These are phyloP conservation scores for Pseudopodoces humilis DNA, from an alignment of 2,113 vertebrate species.

Conservation along the genomic window DNA sequence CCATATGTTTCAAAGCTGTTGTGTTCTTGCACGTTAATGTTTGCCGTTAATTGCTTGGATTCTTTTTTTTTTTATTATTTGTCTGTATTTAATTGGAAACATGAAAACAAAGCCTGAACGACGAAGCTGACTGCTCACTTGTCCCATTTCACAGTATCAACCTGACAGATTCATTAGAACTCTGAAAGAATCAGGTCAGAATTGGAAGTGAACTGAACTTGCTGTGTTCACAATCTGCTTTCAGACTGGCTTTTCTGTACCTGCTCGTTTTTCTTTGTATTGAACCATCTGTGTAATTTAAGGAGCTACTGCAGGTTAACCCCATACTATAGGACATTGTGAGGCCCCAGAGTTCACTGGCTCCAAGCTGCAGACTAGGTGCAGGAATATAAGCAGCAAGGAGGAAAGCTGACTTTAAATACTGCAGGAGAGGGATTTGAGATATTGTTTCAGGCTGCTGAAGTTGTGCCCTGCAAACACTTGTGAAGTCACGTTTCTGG, in stretches of 20 bases:
- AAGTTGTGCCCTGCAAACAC: background rate
- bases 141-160: background rate
- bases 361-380: background rate
- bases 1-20: slow-evolving; percentile 44
- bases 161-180: slow-evolving; percentile 1
- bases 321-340: background rate
- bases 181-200: background rate
- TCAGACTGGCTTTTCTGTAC: slow-evolving; percentile 3
- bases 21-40: background rate
- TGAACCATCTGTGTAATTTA: background rate
- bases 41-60: slow-evolving; percentile 1
- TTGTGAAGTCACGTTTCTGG: background rate
- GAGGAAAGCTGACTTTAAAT: background rate
- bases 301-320: background rate
- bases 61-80: background rate
- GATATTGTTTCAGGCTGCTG: slow-evolving; percentile 9
- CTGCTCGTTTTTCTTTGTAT: slow-evolving; percentile 13
- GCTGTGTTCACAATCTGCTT: background rate
- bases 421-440: background rate
- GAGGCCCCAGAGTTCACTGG: background rate
- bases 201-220: slow-evolving; percentile 19
- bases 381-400: background rate
- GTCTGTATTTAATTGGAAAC: background rate
- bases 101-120: slow-evolving; percentile 23
- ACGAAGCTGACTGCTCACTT: slow-evolving; percentile 32